These are phyloP conservation scores for Manis javanica DNA, from an alignment of 2,797 vertebrate species.

Conservation along the genomic window DNA sequence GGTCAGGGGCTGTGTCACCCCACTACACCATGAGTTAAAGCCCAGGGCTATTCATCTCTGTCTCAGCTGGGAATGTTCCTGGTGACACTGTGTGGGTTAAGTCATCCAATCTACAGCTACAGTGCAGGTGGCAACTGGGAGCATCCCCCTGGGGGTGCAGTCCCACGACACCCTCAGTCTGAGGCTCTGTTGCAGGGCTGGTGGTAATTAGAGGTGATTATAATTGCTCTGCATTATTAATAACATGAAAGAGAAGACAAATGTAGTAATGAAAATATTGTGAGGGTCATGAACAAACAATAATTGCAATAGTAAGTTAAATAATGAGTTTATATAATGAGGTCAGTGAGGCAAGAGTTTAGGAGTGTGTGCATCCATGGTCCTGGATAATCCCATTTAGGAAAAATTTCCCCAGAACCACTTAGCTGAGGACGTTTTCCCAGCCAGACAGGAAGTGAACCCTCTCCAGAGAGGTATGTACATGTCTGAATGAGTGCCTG, in stretches of 20 bases:
- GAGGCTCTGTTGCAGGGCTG: slow-evolving; percentile 31
- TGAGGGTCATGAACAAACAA: slow-evolving; percentile 68
- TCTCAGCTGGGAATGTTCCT: background rate
- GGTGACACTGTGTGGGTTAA: background rate
- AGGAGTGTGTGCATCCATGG: background rate
- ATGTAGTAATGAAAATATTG: slow-evolving; percentile 75
- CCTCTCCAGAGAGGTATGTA: fast-evolving
- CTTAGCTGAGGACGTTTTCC: background rate
- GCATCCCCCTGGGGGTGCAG: background rate
- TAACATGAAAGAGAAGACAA: slow-evolving; percentile 74
- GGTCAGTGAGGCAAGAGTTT: slow-evolving; percentile 28
- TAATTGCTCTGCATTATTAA: slow-evolving; percentile 65
- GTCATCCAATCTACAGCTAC: background rate
- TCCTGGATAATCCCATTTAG: background rate
- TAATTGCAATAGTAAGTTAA: slow-evolving; percentile 74
- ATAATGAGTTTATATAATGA: slow-evolving; percentile 58
- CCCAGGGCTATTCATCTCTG: background rate
- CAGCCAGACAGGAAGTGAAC: background rate
- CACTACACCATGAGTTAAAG: background rate
- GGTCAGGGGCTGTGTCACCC: background rate
- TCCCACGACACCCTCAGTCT: background rate
- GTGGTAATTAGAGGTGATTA: slow-evolving; percentile 74
- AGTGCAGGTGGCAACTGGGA: background rate
- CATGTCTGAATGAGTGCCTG: background rate
- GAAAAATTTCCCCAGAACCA: background rate